phyloP scores from a whole-genome alignment of 2,113 vertebrate genomes.

The Eurypyga helias region DNA sequence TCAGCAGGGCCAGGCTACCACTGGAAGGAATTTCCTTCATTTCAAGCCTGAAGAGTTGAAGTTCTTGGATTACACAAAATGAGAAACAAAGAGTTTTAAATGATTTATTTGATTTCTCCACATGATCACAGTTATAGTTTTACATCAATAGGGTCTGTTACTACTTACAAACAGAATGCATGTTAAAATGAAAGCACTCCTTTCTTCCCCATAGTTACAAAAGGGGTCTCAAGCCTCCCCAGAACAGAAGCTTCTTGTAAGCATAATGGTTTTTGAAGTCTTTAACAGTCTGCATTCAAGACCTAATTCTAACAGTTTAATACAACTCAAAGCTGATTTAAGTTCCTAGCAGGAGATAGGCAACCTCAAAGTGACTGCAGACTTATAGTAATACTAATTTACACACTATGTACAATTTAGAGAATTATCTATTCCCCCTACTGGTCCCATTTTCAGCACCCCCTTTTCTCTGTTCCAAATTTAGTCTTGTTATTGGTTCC shows the following conservation, averaged over 20 bases:
- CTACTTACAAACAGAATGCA: slow-evolving; percentile 91
- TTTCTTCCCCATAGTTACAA: slow-evolving; percentile 79
- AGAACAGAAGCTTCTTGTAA: slow-evolving; percentile 77
- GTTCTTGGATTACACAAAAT: slow-evolving; percentile 55
- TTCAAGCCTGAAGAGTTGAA: background rate
- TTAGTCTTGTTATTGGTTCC: slow-evolving; percentile 54
- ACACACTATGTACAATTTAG: slow-evolving; percentile 85
- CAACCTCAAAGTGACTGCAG: slow-evolving; percentile 76
- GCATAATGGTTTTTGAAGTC: slow-evolving; percentile 64
- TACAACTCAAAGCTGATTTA: slow-evolving; percentile 77
- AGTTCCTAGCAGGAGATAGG: slow-evolving; percentile 77
- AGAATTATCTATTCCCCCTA: slow-evolving; percentile 56
- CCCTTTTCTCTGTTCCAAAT: slow-evolving; percentile 48
- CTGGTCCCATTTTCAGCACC: slow-evolving; percentile 55
- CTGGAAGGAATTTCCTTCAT: background rate
- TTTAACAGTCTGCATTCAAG: slow-evolving; percentile 78
- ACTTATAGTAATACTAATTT: slow-evolving; percentile 77
- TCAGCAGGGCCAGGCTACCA: background rate
- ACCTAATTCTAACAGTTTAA: slow-evolving; percentile 79
- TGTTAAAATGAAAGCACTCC: slow-evolving; percentile 86
- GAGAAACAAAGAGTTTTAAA: slow-evolving; percentile 75
- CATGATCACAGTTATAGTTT: slow-evolving; percentile 93
- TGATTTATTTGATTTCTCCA: slow-evolving; percentile 91
- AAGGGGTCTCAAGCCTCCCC: slow-evolving; percentile 78
- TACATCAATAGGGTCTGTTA: slow-evolving; percentile 88